These are phyloP conservation scores for Chamaea fasciata DNA, from an alignment of 2,113 vertebrate genomes.

Conservation along the genomic window DNA sequence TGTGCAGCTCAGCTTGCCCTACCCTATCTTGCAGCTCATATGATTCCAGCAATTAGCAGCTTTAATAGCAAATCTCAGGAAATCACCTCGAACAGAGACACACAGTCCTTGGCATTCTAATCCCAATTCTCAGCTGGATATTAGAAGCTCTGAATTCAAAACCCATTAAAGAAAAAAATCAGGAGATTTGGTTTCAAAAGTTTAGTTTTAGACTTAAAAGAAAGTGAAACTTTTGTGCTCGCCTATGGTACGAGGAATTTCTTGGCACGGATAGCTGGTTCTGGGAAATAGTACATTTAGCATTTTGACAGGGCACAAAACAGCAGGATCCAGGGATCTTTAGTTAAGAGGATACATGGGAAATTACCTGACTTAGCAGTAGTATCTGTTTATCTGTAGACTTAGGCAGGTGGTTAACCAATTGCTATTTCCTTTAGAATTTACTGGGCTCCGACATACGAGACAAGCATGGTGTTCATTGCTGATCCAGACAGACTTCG, in stretches of 20 bases:
- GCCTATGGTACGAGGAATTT: background rate
- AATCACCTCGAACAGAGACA: background rate
- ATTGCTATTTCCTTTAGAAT: background rate
- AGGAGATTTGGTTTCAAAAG: background rate
- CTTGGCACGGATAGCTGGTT: background rate
- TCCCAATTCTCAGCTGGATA: background rate
- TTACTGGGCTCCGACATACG: background rate
- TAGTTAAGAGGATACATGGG: background rate
- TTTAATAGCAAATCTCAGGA: background rate
- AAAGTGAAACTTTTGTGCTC: background rate
- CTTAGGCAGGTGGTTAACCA: background rate
- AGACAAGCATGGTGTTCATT: rapidly evolving
- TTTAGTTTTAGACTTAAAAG: background rate
- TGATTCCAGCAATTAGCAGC: background rate
- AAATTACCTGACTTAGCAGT: background rate
- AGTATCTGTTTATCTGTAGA: background rate
- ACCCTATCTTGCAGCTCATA: background rate
- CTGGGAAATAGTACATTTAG: background rate
- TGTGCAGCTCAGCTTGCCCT: background rate
- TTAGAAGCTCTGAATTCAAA: background rate
- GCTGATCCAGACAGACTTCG: rapidly evolving
- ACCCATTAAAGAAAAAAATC: background rate
- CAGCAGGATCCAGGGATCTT: background rate
- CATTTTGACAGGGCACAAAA: background rate
- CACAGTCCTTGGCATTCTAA: background rate